These are phyloP conservation scores for Lepidochrysops patricia DNA, from an alignment of 2,888 invertebrate species.

Conservation along the genomic window DNA sequence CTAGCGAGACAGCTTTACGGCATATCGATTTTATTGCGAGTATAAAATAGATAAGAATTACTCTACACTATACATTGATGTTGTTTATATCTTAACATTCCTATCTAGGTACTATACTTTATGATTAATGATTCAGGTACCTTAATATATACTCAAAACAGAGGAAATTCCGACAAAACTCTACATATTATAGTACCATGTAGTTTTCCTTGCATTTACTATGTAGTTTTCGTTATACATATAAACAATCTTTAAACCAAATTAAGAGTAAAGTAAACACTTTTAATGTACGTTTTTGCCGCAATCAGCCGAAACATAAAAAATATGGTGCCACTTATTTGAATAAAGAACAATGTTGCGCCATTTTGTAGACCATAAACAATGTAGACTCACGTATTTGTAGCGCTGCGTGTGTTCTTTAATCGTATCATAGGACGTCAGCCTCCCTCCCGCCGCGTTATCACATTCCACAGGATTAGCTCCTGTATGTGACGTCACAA, in stretches of 20 bases:
- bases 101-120: too few species aligned
- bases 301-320: background rate
- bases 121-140: too few species aligned
- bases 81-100: background rate
- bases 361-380: background rate
- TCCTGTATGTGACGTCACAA: conserved; percentile 29
- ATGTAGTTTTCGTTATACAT: too few species aligned
- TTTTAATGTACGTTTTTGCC: too few species aligned
- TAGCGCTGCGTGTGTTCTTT: conserved; percentile 4
- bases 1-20: conserved; percentile 25
- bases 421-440: conserved; percentile 26
- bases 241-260: too few species aligned
- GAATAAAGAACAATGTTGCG: background rate
- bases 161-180: too few species aligned
- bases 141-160: too few species aligned
- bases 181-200: too few species aligned
- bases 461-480: conserved; percentile 31
- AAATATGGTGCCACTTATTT: background rate
- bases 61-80: conserved; percentile 14
- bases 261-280: too few species aligned
- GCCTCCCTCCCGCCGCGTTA: conserved; percentile 29
- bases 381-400: background rate
- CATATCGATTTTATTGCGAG: conserved; percentile 22
- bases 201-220: too few species aligned
- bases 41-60: conserved; percentile 24